phyloP scores from a whole-genome alignment of 1,140 invertebrate genomes.

The Cataglyphis hispanica region DNA sequence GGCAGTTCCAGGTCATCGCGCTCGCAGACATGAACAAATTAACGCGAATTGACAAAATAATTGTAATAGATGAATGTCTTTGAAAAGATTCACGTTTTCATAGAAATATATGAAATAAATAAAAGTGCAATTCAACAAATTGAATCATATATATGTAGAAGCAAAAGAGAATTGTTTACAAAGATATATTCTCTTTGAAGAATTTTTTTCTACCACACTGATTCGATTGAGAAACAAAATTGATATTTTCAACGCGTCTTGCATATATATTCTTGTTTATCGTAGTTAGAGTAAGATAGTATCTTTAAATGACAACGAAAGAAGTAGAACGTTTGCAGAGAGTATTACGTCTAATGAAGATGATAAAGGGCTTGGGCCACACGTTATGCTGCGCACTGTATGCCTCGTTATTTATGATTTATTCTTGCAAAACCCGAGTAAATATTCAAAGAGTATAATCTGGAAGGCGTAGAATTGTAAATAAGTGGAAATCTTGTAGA shows the following conservation, averaged over 20 bases:
- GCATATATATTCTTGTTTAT: not conserved
- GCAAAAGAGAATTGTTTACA: not conserved
- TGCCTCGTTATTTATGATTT: not conserved
- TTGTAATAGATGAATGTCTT: not conserved
- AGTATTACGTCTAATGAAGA: not conserved
- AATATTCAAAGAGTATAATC: slow-evolving; percentile 5
- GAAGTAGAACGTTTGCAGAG: not conserved
- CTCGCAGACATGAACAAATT: not conserved
- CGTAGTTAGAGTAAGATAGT: not conserved
- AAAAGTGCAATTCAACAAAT: not conserved
- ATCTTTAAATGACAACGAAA: not conserved
- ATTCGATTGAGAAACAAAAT: not conserved
- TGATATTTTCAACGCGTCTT: not conserved
- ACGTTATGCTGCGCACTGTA: not conserved
- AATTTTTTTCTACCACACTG: not conserved
- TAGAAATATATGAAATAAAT: not conserved
- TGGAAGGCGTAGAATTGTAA: not conserved
- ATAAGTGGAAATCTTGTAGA: not conserved
- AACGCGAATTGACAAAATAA: not conserved
- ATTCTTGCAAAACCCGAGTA: not conserved
- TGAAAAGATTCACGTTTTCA: not conserved
- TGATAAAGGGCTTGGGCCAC: not conserved
- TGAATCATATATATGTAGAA: not conserved
- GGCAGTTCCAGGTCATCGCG: not conserved
- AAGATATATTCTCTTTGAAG: not conserved